Evolutionary conservation across 2,888 invertebrate genomes (phyloP).

Genomic region (Drosophila pseudotalamancana): DNA sequence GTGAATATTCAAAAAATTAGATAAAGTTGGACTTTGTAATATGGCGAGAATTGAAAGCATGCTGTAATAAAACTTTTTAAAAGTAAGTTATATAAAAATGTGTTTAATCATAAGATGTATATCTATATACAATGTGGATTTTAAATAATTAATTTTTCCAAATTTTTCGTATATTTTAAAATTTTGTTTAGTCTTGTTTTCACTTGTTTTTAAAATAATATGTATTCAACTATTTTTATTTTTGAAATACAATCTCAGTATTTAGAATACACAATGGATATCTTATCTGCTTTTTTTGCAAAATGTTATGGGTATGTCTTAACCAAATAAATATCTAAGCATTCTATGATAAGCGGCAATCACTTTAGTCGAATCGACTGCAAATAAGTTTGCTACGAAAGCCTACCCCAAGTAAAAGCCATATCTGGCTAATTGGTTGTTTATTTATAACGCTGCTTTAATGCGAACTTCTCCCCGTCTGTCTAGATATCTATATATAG

Average conservation of each 20-base stretch:
- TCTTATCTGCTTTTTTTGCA: constrained; percentile 21
- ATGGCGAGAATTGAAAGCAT: neutral
- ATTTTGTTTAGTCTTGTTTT: too few relatives aligned
- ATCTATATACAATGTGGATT: too few relatives aligned
- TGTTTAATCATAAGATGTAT: too few relatives aligned
- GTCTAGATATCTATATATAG: constrained; percentile 52
- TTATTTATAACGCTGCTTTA: constrained; percentile 57
- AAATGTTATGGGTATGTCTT: constrained; percentile 6
- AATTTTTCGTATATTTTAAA: too few relatives aligned
- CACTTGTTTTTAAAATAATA: too few relatives aligned
- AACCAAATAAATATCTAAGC: constrained; percentile 19
- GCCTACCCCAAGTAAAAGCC: constrained; percentile 61
- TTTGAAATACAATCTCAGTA: neutral
- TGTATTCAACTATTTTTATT: too few relatives aligned
- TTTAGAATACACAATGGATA: constrained; percentile 3
- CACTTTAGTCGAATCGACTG: constrained; percentile 15
- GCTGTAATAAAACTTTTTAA: neutral
- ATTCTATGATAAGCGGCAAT: constrained; percentile 26
- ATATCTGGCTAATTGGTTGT: constrained; percentile 53
- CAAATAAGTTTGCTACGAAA: constrained; percentile 20
- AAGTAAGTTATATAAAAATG: too few relatives aligned
- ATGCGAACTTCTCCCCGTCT: constrained; percentile 24
- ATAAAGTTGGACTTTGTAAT: neutral
- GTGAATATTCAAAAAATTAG: neutral
- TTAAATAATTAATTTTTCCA: too few relatives aligned